These are phyloP conservation scores for Protobothrops mucrosquamatus DNA, from an alignment of 2,113 vertebrate species.

Conservation along the genomic window DNA sequence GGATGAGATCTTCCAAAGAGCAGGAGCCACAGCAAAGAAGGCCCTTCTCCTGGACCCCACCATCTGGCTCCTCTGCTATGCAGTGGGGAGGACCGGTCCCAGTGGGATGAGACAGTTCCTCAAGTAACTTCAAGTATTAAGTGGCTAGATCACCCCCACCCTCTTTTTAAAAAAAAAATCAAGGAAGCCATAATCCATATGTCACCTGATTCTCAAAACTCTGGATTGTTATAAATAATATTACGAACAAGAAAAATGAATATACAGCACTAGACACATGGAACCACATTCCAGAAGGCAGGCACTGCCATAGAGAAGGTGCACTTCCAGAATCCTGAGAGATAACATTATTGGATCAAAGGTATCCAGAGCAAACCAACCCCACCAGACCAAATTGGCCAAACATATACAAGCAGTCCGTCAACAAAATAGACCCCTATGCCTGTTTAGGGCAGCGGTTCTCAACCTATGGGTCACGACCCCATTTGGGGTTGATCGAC, in stretches of 20 bases:
- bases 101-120: no score
- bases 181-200: background rate
- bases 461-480: no score
- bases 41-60: no score
- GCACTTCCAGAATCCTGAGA: background rate
- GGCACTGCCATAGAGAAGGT: background rate
- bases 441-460: background rate
- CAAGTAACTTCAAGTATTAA: no score
- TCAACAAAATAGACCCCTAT: background rate
- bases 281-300: background rate
- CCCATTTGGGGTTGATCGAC: no score
- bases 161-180: background rate
- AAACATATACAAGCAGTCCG: background rate
- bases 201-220: background rate
- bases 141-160: background rate
- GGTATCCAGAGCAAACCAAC: background rate
- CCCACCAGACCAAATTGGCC: background rate
- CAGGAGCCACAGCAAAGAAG: no score
- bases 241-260: background rate
- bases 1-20: no score
- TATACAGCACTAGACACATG: background rate
- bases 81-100: no score
- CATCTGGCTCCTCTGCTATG: no score
- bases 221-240: background rate
- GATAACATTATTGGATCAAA: background rate